These are phyloP conservation scores for Nothura maculosa DNA, from an alignment of 2,797 vertebrate species.

Conservation along the genomic window DNA sequence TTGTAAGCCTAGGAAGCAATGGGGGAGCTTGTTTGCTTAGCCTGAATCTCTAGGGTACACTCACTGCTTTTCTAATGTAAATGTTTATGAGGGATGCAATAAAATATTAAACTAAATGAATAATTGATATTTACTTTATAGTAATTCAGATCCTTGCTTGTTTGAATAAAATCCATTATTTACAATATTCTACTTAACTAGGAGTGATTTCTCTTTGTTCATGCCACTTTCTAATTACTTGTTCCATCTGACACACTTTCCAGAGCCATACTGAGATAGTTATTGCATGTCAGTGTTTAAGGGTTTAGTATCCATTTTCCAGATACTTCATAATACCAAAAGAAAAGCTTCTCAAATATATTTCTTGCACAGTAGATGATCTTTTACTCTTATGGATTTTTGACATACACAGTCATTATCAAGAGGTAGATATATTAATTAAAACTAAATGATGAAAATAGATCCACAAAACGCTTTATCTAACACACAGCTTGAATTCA, in stretches of 20 bases:
- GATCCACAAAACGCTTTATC: background rate
- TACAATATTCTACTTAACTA: conserved; percentile 81
- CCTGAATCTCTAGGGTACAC: conserved; percentile 59
- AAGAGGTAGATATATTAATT: conserved; percentile 52
- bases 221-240: conserved; percentile 79
- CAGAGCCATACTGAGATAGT: conserved; percentile 64
- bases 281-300: conserved; percentile 70
- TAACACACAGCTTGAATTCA: conserved; percentile 8
- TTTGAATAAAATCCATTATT: conserved; percentile 86
- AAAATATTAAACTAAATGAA: conserved; percentile 83
- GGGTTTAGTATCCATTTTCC: conserved; percentile 62
- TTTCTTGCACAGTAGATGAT: conserved; percentile 52
- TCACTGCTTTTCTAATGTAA: conserved; percentile 78
- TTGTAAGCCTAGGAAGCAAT: conserved; percentile 20
- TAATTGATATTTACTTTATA: conserved; percentile 84
- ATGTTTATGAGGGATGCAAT: conserved; percentile 79
- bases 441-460: conserved; percentile 41
- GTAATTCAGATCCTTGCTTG: conserved; percentile 78
- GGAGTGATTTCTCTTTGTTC: conserved; percentile 81
- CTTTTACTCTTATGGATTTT: conserved; percentile 49
- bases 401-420: conserved; percentile 10
- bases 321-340: conserved; percentile 42
- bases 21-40: conserved; percentile 65
- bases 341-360: conserved; percentile 48
- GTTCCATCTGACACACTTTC: conserved; percentile 77